Conservation (phyloP, 2,113 vertebrate genomes). For the Neodontobutis hainanensis region DNA sequence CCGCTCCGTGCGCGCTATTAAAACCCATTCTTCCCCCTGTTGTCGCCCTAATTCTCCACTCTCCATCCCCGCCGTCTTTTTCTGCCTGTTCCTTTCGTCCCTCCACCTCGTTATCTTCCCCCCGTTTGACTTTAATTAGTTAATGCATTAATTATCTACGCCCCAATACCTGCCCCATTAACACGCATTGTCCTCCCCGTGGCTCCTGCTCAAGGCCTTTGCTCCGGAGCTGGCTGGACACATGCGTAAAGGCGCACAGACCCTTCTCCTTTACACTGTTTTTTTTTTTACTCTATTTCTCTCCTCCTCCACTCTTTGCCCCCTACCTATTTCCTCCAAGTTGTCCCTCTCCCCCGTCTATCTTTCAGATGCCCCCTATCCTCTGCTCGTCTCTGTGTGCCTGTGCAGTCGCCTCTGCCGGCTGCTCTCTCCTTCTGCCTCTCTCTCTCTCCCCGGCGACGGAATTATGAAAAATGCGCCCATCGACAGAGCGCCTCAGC, state of each 20-base stretch:
- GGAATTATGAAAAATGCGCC: conserved; percentile 99
- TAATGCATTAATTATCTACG: conserved; percentile 83
- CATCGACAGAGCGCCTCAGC: conserved; percentile 98
- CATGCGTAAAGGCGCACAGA: conserved; percentile 33
- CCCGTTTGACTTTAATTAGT: conserved; percentile 81
- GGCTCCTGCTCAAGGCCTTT: conserved; percentile 54
- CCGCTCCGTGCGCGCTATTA: conserved; percentile 69
- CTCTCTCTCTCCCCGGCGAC: conserved; percentile 86
- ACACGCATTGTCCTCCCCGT: conserved; percentile 61
- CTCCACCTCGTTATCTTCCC: conserved; percentile 75
- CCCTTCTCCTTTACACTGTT: conserved; percentile 11
- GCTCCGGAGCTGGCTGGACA: conserved; percentile 53
- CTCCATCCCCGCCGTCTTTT: conserved; percentile 50
- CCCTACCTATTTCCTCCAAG: conserved; percentile 77
- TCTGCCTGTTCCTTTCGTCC: conserved; percentile 43
- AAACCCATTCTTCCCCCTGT: conserved; percentile 65
- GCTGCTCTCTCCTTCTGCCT: conserved; percentile 83
- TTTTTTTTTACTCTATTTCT: conserved; percentile 80
- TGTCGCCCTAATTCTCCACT: conserved; percentile 59
- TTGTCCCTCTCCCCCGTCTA: conserved; percentile 75
- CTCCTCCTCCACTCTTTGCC: conserved; percentile 79
- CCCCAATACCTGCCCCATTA: conserved; percentile 80
- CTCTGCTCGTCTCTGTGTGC: conserved; percentile 73
- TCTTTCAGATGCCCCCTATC: conserved; percentile 71
- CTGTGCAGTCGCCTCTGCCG: conserved; percentile 82